Evolutionary conservation across 2,797 vertebrate genomes (phyloP).

Genomic region (Phoeniculus purpureus): DNA sequence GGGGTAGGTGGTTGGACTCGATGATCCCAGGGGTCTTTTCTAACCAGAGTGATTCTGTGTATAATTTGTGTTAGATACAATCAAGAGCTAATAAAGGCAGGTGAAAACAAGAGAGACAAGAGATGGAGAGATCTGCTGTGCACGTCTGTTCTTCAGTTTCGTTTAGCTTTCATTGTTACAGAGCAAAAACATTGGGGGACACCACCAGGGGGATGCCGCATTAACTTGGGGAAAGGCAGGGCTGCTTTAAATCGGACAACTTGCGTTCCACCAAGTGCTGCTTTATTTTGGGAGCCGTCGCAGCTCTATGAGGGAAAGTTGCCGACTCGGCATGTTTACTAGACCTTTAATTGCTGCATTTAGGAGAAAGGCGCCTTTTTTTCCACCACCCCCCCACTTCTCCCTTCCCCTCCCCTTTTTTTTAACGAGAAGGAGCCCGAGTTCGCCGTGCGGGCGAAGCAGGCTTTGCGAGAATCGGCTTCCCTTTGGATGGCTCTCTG

Average conservation of each 20-base stretch:
- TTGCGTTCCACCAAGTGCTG: slow-evolving; percentile 10
- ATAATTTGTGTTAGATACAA: slow-evolving; percentile 61
- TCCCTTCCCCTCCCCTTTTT: not conserved
- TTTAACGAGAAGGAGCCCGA: slow-evolving; percentile 76
- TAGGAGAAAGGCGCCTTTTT: slow-evolving; percentile 53
- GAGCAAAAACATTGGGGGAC: slow-evolving; percentile 44
- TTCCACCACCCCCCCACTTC: not conserved
- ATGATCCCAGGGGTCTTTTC: too few relatives aligned
- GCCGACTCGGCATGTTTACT: slow-evolving; percentile 73
- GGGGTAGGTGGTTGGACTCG: too few relatives aligned
- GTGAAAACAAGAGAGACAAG: not conserved
- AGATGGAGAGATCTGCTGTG: not conserved
- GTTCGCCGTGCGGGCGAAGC: slow-evolving; percentile 84
- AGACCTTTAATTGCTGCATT: slow-evolving; percentile 76
- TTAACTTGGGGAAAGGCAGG: not conserved
- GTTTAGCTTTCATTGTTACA: not conserved
- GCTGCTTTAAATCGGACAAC: slow-evolving; percentile 64
- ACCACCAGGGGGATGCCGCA: not conserved
- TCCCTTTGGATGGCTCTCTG: slow-evolving; percentile 87
- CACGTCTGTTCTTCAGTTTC: not conserved
- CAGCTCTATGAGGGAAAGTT: slow-evolving; percentile 72
- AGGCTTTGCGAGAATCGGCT: slow-evolving; percentile 85
- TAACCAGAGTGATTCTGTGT: not conserved
- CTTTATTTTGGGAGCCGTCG: slow-evolving; percentile 67
- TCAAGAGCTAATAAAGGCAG: slow-evolving; percentile 58